These are phyloP conservation scores for Murina feae DNA, from an alignment of 2,113 vertebrate species.

Conservation along the genomic window DNA sequence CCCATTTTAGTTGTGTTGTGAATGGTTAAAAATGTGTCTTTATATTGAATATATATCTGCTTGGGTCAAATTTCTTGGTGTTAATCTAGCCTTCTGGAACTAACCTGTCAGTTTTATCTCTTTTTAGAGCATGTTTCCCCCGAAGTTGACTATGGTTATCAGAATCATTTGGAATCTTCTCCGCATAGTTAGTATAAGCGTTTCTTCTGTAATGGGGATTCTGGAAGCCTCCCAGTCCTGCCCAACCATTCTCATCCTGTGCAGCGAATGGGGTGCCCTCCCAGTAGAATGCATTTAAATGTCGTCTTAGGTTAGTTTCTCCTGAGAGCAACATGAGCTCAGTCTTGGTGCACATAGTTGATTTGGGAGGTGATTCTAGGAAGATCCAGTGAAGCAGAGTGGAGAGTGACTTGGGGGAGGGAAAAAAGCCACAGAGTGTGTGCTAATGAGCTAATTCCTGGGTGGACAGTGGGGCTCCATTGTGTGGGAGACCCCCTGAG, in stretches of 20 bases:
- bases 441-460: background rate
- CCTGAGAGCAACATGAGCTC: background rate
- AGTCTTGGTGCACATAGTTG: background rate
- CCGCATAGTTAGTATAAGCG: background rate
- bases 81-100: background rate
- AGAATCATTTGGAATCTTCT: background rate
- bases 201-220: background rate
- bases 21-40: background rate
- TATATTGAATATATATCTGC: background rate
- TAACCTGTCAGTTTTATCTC: background rate
- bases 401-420: background rate
- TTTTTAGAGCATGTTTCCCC: background rate
- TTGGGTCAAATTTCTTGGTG: background rate
- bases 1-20: background rate
- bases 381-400: background rate
- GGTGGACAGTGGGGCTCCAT: background rate
- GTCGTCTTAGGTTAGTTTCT: background rate
- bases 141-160: background rate
- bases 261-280: background rate
- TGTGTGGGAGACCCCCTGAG: background rate
- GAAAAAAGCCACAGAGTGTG: background rate
- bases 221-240: background rate
- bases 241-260: background rate
- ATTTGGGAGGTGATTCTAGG: background rate
- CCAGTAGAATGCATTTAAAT: background rate